A percentile compares a stretch with the other conserved stretches of the same genome.
These are phyloP conservation scores for Nesoenas mayeri DNA, from an alignment of 2,113 vertebrate genomes.

Conservation along the genomic window DNA sequence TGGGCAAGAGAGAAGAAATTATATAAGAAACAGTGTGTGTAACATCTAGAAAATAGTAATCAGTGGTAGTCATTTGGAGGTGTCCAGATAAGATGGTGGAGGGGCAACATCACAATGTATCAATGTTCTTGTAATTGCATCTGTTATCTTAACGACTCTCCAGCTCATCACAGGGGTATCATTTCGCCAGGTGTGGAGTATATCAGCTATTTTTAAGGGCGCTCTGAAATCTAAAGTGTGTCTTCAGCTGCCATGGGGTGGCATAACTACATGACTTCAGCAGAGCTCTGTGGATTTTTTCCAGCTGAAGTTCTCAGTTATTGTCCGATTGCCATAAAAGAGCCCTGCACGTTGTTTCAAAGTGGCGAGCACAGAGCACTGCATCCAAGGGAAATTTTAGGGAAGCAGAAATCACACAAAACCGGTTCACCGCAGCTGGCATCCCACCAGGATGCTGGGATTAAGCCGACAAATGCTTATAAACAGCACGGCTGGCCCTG, in stretches of 20 bases:
- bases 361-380: fast-evolving
- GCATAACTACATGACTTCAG: not conserved
- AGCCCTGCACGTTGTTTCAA: fast-evolving
- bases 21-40: not conserved
- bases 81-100: not conserved
- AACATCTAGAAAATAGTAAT: not conserved
- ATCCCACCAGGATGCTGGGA: not conserved
- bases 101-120: not conserved
- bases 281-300: not conserved
- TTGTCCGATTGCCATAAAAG: fast-evolving
- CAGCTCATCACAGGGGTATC: not conserved
- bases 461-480: not conserved
- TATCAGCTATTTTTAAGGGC: not conserved
- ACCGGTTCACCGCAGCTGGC: fast-evolving
- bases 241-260: not conserved
- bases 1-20: not conserved
- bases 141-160: not conserved
- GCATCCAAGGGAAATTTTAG: not conserved
- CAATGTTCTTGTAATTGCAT: not conserved
- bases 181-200: not conserved
- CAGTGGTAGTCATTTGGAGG: not conserved
- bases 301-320: not conserved
- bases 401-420: not conserved
- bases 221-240: not conserved
- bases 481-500: not conserved